Conservation (phyloP, 2,113 vertebrate genomes). For the Epinephelus lanceolatus region DNA sequence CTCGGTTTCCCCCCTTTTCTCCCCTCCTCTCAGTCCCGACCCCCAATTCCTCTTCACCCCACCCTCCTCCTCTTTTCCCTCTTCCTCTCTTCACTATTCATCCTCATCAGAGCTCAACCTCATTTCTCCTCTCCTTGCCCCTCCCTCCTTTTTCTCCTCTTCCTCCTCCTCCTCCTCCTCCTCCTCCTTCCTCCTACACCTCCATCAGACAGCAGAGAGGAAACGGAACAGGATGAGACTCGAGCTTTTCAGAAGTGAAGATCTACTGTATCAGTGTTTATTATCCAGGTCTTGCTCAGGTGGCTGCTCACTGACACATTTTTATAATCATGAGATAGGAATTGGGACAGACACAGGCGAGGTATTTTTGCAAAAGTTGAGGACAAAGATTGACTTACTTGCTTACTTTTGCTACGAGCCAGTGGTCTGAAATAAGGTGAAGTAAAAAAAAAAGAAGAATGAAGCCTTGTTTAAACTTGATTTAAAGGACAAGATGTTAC, state of each 20-base stretch:
- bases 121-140: conserved; percentile 57
- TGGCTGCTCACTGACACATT: conserved; percentile 52
- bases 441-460: background rate
- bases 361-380: conserved; percentile 13
- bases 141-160: conserved; percentile 35
- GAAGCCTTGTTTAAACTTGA: background rate
- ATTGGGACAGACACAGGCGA: conserved; percentile 24
- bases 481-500: conserved; percentile 17
- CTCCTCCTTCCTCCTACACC: conserved; percentile 39
- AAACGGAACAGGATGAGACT: conserved; percentile 53
- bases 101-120: conserved; percentile 70
- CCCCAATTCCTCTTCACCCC: conserved; percentile 6
- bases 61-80: conserved; percentile 33
- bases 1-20: background rate
- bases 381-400: background rate
- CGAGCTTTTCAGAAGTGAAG: conserved; percentile 37
- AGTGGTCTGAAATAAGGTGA: conserved; percentile 10
- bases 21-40: background rate
- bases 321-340: conserved; percentile 50
- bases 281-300: conserved; percentile 44
- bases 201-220: conserved; percentile 55
- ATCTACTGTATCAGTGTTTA: conserved; percentile 55
- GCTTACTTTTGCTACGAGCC: background rate
- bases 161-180: conserved; percentile 15
- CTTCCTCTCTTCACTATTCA: conserved; percentile 68